Evolutionary conservation across 2,113 vertebrate species (phyloP).

Genomic region (Oxyura jamaicensis): DNA sequence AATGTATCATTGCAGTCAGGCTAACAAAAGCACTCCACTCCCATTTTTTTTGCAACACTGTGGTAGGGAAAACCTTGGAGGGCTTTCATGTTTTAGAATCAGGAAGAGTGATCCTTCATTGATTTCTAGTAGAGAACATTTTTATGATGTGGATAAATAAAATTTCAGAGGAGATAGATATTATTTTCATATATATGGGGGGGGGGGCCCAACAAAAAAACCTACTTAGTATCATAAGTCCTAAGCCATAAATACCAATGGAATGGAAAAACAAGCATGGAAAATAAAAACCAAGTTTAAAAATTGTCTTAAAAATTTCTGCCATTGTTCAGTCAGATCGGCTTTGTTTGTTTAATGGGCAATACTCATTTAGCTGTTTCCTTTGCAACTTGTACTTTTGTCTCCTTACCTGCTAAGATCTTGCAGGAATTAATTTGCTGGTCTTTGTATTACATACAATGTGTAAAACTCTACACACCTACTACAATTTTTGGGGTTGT

Average conservation of each 20-base stretch:
- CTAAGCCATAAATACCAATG: background rate
- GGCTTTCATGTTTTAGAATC: background rate
- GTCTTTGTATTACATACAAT: background rate
- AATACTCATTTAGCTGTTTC: background rate
- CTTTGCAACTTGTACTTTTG: background rate
- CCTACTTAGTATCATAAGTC: background rate
- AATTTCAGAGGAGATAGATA: background rate
- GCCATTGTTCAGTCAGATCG: background rate
- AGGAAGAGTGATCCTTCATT: background rate
- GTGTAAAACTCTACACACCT: background rate
- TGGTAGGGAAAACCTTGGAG: background rate
- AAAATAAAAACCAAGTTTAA: background rate
- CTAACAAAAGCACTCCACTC: background rate
- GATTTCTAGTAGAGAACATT: conserved; percentile 2
- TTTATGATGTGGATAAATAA: background rate
- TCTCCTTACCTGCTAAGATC: background rate
- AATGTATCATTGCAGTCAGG: background rate
- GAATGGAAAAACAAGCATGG: background rate
- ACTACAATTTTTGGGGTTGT: background rate
- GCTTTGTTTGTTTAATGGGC: background rate
- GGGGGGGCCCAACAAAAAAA: background rate
- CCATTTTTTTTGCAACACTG: background rate
- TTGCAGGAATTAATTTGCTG: background rate
- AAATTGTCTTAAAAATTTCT: background rate
- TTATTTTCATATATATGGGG: background rate